Percentiles rank a stretch among this genome's conserved stretches.
Evolutionary conservation across 2,797 vertebrate genomes (phyloP).

Genomic region (Chlorospingus semifuscus): DNA sequence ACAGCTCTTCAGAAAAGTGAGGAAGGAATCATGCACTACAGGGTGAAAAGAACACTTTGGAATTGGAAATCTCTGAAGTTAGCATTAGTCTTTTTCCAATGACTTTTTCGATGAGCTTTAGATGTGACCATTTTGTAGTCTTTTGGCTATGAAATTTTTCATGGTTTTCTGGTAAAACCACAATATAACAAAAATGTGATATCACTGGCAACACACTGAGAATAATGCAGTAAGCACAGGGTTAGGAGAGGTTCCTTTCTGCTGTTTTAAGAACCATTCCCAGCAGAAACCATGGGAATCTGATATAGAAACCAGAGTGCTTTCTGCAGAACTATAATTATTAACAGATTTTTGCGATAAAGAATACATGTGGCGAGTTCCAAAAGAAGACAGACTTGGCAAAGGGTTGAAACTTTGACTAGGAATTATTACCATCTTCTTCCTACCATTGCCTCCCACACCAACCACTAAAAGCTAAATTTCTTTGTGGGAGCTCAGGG

Average conservation of each 20-base stretch:
- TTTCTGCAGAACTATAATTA: not conserved
- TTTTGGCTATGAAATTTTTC: not conserved
- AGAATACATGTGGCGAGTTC: not conserved
- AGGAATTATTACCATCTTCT: not conserved
- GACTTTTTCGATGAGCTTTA: not conserved
- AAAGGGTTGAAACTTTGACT: not conserved
- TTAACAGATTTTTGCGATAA: not conserved
- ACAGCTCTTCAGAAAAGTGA: not conserved
- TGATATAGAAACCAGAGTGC: not conserved
- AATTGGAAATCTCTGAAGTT: not conserved
- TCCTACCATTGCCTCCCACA: not conserved
- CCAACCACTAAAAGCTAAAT: not conserved
- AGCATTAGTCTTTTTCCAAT: not conserved
- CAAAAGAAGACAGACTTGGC: not conserved
- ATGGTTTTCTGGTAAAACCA: not conserved
- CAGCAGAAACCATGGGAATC: conserved; percentile 7
- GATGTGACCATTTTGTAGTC: not conserved
- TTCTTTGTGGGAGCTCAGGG: not conserved
- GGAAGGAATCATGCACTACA: not conserved
- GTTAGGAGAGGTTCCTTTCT: not conserved
- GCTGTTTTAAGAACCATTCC: not conserved
- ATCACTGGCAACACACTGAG: not conserved
- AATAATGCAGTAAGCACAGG: not conserved
- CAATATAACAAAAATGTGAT: not conserved
- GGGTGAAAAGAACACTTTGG: not conserved